A percentile compares a stretch with the other conserved stretches of the same genome.
phyloP scores from a whole-genome alignment of 2,797 vertebrate species.

The Steatocranus sp. region DNA sequence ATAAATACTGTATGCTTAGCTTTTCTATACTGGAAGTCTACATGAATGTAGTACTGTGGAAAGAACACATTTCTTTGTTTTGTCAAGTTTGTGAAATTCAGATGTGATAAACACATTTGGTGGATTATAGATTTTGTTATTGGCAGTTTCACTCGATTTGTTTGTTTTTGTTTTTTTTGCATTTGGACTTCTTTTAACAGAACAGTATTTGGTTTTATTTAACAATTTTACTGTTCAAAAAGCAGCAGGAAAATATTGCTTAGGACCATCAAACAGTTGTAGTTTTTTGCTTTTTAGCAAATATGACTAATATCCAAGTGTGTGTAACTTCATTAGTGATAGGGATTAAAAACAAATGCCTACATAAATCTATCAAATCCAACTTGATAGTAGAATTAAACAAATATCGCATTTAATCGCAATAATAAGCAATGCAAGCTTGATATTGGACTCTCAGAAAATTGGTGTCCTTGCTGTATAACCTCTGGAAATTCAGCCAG shows the following conservation, averaged over 20 bases:
- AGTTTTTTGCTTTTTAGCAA: neutral
- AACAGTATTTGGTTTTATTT: neutral
- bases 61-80: neutral
- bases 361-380: neutral
- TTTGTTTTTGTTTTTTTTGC: neutral
- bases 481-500: constrained; percentile 17
- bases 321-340: neutral
- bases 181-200: neutral
- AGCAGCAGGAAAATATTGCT: neutral
- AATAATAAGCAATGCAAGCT: neutral
- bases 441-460: neutral
- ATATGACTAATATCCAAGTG: neutral
- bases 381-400: neutral
- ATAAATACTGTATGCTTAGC: neutral
- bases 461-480: constrained; percentile 19
- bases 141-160: neutral
- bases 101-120: neutral
- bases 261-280: neutral
- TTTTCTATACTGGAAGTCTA: neutral
- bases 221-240: neutral
- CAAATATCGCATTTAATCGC: neutral
- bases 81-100: neutral
- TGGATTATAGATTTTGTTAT: neutral
- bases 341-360: neutral
- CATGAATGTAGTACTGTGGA: neutral